These are phyloP conservation scores for Drosophila percnosoma DNA, from an alignment of 2,888 invertebrate species.

Conservation along the genomic window DNA sequence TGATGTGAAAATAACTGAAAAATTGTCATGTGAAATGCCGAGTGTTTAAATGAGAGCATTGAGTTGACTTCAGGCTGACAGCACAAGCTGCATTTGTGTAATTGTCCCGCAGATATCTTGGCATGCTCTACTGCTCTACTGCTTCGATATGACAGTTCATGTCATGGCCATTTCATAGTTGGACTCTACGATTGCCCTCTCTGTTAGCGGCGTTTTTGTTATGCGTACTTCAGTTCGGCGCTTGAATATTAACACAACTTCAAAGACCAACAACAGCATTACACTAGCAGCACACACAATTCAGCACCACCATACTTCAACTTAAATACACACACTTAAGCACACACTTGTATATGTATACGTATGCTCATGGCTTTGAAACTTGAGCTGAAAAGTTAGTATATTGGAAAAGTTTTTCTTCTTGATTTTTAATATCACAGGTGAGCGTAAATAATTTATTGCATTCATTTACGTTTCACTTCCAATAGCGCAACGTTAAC, in stretches of 20 bases:
- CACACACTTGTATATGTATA: conserved; percentile 21
- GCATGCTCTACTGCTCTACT: background rate
- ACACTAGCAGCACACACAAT: conserved; percentile 48
- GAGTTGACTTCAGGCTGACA: background rate
- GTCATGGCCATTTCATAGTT: conserved; percentile 21
- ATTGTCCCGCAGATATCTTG: conserved; percentile 27
- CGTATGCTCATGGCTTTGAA: conserved; percentile 54
- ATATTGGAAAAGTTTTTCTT: conserved; percentile 82
- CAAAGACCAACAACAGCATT: conserved; percentile 63
- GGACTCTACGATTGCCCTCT: conserved; percentile 24
- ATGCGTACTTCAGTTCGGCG: conserved; percentile 27
- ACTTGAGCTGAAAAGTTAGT: conserved; percentile 71
- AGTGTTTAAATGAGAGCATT: background rate
- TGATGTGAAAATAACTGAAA: conserved; percentile 15
- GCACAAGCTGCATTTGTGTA: conserved; percentile 18
- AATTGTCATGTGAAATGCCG: conserved; percentile 7
- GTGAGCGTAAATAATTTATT: conserved; percentile 82
- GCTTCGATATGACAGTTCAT: conserved; percentile 15
- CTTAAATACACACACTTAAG: conserved; percentile 12
- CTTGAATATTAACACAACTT: conserved; percentile 54
- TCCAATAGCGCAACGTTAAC: conserved; percentile 76
- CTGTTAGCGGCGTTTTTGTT: conserved; percentile 45
- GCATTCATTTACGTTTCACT: conserved; percentile 82
- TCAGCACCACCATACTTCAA: conserved; percentile 8
- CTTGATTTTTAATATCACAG: conserved; percentile 83